Conservation (phyloP, 2,888 invertebrate species). For the Ametastegia equiseti region DNA sequence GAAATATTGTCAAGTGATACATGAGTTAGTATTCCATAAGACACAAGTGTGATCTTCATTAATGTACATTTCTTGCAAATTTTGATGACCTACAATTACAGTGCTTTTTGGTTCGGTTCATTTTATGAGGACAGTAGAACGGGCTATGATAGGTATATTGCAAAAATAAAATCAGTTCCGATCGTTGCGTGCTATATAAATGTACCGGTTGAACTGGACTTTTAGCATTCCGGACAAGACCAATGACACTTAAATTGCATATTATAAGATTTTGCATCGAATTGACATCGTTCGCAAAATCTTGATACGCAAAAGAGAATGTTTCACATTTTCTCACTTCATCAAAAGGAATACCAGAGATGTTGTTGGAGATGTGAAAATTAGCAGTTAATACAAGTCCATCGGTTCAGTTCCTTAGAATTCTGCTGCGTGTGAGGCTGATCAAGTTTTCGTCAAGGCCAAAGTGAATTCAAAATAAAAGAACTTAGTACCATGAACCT, state of each 20-base stretch:
- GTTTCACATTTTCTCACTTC: background rate
- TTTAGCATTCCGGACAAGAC: background rate
- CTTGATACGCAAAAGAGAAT: background rate
- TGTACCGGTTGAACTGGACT: background rate
- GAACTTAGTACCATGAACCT: slow-evolving; percentile 37
- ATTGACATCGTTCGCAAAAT: background rate
- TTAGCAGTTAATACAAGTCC: background rate
- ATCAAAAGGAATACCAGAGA: background rate
- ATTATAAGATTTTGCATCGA: background rate
- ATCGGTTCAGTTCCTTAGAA: background rate
- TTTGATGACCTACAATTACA: background rate
- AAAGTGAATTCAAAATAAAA: background rate
- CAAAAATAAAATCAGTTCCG: background rate
- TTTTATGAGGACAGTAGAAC: background rate
- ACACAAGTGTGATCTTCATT: too few relatives aligned
- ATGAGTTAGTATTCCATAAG: too few relatives aligned
- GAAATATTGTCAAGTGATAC: background rate
- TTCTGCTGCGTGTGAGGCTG: background rate
- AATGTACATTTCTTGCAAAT: too few relatives aligned
- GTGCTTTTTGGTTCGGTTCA: background rate
- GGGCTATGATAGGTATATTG: background rate
- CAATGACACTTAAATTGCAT: background rate
- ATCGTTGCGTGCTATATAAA: background rate
- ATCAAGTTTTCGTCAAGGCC: slow-evolving; percentile 13
- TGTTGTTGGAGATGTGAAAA: background rate